Percentiles rank a stretch among this genome's conserved stretches.
Evolutionary conservation across 2,113 vertebrate genomes (phyloP).

Genomic region (Eira barbara): DNA sequence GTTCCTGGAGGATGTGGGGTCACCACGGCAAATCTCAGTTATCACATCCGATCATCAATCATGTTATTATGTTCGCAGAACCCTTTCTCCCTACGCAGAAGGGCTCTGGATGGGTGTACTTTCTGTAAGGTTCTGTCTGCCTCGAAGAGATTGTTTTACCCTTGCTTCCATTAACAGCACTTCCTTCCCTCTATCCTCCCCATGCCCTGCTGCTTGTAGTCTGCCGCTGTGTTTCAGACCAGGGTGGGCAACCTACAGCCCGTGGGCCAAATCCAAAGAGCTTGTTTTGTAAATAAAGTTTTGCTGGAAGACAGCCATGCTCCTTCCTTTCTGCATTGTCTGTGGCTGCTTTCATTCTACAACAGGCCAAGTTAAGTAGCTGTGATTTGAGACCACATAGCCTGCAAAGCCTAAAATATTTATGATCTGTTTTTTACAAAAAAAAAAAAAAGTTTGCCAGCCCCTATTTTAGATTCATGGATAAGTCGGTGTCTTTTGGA

Average conservation of each 20-base stretch:
- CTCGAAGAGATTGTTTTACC: neutral
- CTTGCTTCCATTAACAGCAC: neutral
- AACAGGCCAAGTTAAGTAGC: neutral
- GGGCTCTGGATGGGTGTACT: rapidly evolving
- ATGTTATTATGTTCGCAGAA: neutral
- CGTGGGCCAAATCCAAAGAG: neutral
- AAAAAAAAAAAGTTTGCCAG: neutral
- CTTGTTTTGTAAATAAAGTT: conserved; percentile 32
- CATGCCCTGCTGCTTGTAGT: neutral
- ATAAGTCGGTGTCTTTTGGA: neutral
- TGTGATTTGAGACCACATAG: neutral
- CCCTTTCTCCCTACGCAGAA: neutral
- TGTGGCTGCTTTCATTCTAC: neutral
- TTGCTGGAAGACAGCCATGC: neutral
- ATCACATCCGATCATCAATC: neutral
- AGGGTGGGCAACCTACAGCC: neutral
- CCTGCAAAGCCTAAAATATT: neutral
- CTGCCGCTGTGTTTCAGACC: neutral
- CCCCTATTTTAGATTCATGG: neutral
- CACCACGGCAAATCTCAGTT: neutral
- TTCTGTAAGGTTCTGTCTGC: neutral
- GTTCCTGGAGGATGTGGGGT: neutral
- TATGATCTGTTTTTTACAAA: neutral
- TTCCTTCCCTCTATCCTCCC: neutral
- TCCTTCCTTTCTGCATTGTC: neutral